These are phyloP conservation scores for Sipunculus nudus DNA, from an alignment of 2,888 invertebrate genomes.

Conservation along the genomic window DNA sequence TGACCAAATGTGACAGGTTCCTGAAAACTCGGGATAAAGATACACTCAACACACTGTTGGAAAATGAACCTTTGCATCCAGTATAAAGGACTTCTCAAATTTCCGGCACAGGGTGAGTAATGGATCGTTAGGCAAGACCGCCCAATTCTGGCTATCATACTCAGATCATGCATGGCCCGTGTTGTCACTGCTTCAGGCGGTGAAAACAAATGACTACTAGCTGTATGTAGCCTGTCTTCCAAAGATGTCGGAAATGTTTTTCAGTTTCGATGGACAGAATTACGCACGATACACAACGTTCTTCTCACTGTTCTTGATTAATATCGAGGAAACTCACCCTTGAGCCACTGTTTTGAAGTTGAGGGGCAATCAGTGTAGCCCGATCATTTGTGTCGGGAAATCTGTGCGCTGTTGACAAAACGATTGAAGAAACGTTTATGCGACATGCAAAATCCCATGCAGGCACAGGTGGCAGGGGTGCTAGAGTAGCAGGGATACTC, in stretches of 20 bases:
- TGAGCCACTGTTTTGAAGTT: slow-evolving; percentile 4
- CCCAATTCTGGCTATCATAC: slow-evolving; percentile 30
- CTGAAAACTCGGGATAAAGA: neutral
- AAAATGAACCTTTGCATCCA: slow-evolving; percentile 6
- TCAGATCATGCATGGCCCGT: slow-evolving; percentile 34
- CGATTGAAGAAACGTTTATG: slow-evolving; percentile 35
- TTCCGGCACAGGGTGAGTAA: slow-evolving; percentile 11
- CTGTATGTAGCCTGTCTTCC: slow-evolving; percentile 20
- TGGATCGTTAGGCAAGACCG: slow-evolving; percentile 23
- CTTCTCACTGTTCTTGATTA: slow-evolving; percentile 30
- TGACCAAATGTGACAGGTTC: neutral
- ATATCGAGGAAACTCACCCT: slow-evolving; percentile 36
- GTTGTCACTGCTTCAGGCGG: slow-evolving; percentile 22
- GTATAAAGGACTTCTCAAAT: slow-evolving; percentile 3
- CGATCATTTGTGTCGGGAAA: slow-evolving; percentile 40
- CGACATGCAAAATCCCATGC: slow-evolving; percentile 24
- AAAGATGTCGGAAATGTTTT: slow-evolving; percentile 33
- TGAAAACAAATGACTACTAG: slow-evolving; percentile 26
- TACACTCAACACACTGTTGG: slow-evolving; percentile 1
- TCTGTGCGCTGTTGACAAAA: slow-evolving; percentile 37
- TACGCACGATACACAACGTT: slow-evolving; percentile 35
- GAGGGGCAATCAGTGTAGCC: slow-evolving; percentile 34
- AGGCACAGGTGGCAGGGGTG: slow-evolving; percentile 27
- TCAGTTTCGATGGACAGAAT: slow-evolving; percentile 38
- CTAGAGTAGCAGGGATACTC: slow-evolving; percentile 28